Conservation (phyloP, 92 coral and sea anemone species). For the Desmophyllum pertusum region DNA sequence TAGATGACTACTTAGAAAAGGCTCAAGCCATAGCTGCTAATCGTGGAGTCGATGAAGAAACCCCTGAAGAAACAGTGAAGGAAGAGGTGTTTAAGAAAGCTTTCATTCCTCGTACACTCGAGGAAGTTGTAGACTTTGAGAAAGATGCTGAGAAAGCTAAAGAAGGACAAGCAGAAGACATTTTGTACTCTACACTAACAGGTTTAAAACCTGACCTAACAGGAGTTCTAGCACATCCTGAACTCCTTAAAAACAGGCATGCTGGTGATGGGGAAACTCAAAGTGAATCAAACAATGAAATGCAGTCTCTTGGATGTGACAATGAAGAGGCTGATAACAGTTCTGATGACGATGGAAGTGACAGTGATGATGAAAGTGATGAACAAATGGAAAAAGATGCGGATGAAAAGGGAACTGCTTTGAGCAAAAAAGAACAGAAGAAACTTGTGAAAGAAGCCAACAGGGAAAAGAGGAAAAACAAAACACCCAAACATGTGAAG, state of each 20-base stretch:
- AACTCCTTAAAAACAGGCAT: constrained; percentile 51
- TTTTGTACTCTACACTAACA: constrained; percentile 87
- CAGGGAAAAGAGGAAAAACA: constrained; percentile 86
- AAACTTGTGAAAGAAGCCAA: constrained; percentile 93
- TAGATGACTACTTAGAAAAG: constrained; percentile 87
- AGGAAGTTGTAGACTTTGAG: constrained; percentile 92
- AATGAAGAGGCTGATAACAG: constrained; percentile 3
- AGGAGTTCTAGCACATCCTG: constrained; percentile 81
- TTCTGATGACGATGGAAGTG: constrained; percentile 41
- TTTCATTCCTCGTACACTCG: constrained; percentile 93
- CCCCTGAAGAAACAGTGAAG: constrained; percentile 73
- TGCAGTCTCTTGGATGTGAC: not conserved
- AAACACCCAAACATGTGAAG: constrained; percentile 94
- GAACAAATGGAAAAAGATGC: constrained; percentile 46
- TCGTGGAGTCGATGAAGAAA: constrained; percentile 54
- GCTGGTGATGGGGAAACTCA: constrained; percentile 1
- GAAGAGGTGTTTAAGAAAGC: constrained; percentile 96
- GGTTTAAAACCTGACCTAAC: constrained; percentile 92
- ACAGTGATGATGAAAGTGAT: constrained; percentile 63
- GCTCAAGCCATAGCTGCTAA: constrained; percentile 87
- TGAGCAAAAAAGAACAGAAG: constrained; percentile 90
- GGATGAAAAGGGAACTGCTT: constrained; percentile 27
- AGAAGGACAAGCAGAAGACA: constrained; percentile 75
- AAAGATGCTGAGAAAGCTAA: constrained; percentile 77
- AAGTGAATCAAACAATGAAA: too few relatives aligned